A percentile compares a stretch with the other conserved stretches of the same genome.
These are phyloP conservation scores for Standfussiana lucernea DNA, from an alignment of 2,888 invertebrate species.

Conservation along the genomic window DNA sequence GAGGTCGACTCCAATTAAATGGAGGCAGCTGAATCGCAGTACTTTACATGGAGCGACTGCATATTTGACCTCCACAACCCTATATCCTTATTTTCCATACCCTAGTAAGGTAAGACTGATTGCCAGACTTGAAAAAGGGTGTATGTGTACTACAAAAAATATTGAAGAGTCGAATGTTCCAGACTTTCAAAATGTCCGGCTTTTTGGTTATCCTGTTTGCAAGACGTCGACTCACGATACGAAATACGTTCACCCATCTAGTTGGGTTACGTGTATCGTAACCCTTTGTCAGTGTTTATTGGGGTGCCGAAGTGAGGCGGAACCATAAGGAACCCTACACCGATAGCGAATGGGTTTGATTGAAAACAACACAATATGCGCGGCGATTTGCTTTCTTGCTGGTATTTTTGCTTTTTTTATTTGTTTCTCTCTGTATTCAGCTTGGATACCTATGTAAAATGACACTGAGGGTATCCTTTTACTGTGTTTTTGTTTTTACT, in stretches of 20 bases:
- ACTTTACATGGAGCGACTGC: neutral
- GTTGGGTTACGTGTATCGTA: constrained; percentile 73
- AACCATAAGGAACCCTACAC: constrained; percentile 70
- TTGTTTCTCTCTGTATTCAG: constrained; percentile 22
- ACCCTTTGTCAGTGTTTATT: constrained; percentile 82
- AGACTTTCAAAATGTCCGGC: neutral
- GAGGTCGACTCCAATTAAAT: neutral
- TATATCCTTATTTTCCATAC: neutral
- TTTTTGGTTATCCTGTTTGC: constrained; percentile 22
- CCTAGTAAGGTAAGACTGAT: neutral
- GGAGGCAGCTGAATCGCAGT: too few species aligned
- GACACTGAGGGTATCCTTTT: neutral
- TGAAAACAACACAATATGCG: constrained; percentile 71
- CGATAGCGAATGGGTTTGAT: constrained; percentile 70
- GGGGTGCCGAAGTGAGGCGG: constrained; percentile 74
- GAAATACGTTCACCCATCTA: constrained; percentile 68
- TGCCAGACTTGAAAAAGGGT: neutral
- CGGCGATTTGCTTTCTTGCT: constrained; percentile 19
- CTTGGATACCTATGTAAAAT: neutral
- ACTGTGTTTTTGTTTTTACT: too few species aligned
- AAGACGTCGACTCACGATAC: constrained; percentile 50
- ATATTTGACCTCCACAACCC: too few species aligned
- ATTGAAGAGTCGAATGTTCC: neutral
- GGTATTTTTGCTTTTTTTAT: constrained; percentile 7
- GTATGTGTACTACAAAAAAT: neutral